Evolutionary conservation across 2,113 vertebrate species (phyloP).

Genomic region (Hippocampus comes): DNA sequence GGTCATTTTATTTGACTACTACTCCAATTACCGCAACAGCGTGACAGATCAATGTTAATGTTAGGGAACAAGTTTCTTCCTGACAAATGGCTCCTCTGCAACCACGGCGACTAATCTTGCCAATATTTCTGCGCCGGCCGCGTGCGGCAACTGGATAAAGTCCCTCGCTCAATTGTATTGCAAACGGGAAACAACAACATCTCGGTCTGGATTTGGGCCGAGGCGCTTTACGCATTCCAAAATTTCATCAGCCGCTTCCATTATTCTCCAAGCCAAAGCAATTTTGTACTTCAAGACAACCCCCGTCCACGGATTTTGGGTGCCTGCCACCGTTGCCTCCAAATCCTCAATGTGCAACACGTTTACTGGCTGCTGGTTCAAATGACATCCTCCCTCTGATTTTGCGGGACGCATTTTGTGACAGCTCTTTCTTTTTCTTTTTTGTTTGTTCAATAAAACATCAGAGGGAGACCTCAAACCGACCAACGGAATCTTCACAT

Average conservation of each 20-base stretch:
- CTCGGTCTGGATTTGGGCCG: slow-evolving; percentile 36
- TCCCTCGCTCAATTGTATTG: slow-evolving; percentile 14
- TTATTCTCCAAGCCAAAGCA: slow-evolving; percentile 50
- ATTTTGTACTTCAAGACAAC: slow-evolving; percentile 44
- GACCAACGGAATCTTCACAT: slow-evolving; percentile 17
- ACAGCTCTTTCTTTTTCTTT: not conserved
- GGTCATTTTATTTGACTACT: no score
- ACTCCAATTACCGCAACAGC: no score
- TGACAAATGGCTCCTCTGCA: not conserved
- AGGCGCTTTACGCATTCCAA: slow-evolving; percentile 23
- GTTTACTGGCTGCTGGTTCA: slow-evolving; percentile 14
- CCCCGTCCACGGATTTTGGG: slow-evolving; percentile 31
- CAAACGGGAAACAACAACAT: slow-evolving; percentile 24
- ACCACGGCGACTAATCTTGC: slow-evolving; percentile 15
- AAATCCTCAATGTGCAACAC: slow-evolving; percentile 14
- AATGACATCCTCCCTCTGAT: not conserved
- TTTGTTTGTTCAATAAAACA: slow-evolving; percentile 7
- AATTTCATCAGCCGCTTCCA: slow-evolving; percentile 26
- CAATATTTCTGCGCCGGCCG: not conserved
- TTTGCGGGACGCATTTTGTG: slow-evolving; percentile 12
- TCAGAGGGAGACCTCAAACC: slow-evolving; percentile 10
- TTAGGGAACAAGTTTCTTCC: not conserved
- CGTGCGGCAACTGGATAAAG: not conserved
- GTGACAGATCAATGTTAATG: no score
- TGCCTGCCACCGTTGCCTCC: slow-evolving; percentile 23